Conservation (phyloP, 2,113 vertebrate species). For the Oryzias melastigma region DNA sequence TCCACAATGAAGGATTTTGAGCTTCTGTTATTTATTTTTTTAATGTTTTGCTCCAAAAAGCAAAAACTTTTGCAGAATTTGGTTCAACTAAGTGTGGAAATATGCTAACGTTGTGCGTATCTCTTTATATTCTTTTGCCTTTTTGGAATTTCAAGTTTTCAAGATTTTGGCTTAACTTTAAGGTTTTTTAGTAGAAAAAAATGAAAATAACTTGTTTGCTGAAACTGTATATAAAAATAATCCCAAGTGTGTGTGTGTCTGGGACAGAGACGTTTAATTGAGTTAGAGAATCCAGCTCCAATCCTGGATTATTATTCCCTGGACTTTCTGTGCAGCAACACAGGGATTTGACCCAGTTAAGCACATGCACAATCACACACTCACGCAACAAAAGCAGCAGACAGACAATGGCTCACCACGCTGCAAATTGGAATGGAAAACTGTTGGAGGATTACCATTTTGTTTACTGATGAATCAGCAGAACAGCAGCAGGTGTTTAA, state of each 20-base stretch:
- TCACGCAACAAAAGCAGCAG: not conserved
- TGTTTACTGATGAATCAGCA: slow-evolving; percentile 43
- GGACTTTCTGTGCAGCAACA: slow-evolving; percentile 43
- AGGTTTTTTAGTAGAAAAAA: not conserved
- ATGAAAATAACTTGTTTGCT: not conserved
- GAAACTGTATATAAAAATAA: not conserved
- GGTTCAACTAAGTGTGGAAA: no score
- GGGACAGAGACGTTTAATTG: slow-evolving; percentile 53
- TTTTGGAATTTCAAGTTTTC: no score
- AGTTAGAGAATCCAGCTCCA: slow-evolving; percentile 49
- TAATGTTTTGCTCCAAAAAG: no score
- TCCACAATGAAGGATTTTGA: no score
- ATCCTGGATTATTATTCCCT: slow-evolving; percentile 62
- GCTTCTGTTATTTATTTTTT: no score
- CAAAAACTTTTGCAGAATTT: no score
- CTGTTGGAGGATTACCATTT: slow-evolving; percentile 2
- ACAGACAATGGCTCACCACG: slow-evolving; percentile 7
- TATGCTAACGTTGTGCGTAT: no score
- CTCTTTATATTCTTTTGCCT: no score
- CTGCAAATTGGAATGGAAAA: slow-evolving; percentile 2
- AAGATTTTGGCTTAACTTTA: no score
- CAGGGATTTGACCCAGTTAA: slow-evolving; percentile 60
- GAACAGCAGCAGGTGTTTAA: slow-evolving; percentile 33
- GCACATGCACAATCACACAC: slow-evolving; percentile 3
- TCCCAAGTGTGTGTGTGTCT: slow-evolving; percentile 2